Base-by-base conservation (phyloP, 2,113 vertebrate species). In the Vanacampus margaritifer region DNA sequence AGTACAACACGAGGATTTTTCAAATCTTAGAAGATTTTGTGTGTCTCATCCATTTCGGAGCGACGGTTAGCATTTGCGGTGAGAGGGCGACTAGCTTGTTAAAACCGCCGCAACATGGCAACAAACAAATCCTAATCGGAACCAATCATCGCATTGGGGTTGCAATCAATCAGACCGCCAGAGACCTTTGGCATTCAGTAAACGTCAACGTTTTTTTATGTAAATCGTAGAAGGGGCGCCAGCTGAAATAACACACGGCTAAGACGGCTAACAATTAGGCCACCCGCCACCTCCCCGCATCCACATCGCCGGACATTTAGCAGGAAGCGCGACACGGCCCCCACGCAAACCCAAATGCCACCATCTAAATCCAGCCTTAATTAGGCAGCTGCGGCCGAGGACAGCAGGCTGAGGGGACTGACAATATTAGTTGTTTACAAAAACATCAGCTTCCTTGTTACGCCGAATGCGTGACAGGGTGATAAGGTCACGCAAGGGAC, bases 121-220 rank as follows among this genome's bases (percentile, higher is more conserved):
- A 89, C 89, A 86, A 91, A 92, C 28, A 32, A 32, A 32, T 91
- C 89, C 90, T 84, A 75, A 67, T 51, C 6, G 21, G 6, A 10
- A 26, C 85, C 85, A 86, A 84, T 83, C 76, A 74, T 74, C 26
- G 75, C 77, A 82, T 85, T 78, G 64, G 76, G 88, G 89, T 90
- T 86, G 82, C 24, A 90, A 88, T 91, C 89, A 89, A 90, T 90
- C 87, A 86, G 86, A 51, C 60, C 57, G 72, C 77, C 78, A 51
- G 65, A 78, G 87, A 86, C 86, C 87, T 90, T 83, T 91, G 90
- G 90, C 89, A 91, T 91, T 87, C 88, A 87, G 88, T 89, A 91
- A 89, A 84, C 87, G 71, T 82, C 81, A 71, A 69, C 1, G 71
- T 64, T 83, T 88, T 88, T 89, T 89, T 85, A 84, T 86, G 79